These are phyloP conservation scores for Capreolus pygargus DNA, from an alignment of 2,113 vertebrate species.

Conservation along the genomic window DNA sequence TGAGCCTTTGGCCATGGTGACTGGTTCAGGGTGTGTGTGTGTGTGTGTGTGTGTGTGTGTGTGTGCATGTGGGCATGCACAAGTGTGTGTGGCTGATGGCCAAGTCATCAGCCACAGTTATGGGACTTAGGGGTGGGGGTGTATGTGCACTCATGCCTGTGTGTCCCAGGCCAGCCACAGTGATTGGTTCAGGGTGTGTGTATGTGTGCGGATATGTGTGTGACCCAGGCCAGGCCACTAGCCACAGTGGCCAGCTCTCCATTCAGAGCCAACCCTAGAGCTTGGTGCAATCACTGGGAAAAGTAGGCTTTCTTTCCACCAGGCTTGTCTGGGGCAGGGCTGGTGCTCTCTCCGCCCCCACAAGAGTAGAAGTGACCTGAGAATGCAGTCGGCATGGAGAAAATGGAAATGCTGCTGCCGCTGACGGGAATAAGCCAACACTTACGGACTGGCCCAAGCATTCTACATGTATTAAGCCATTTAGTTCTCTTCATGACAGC, in stretches of 20 bases:
- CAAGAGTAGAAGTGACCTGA: not conserved
- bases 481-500: not conserved
- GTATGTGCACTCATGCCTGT: fast-evolving
- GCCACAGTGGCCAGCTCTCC: not conserved
- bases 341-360: not conserved
- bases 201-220: not conserved
- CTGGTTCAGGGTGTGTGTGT: not conserved
- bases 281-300: not conserved
- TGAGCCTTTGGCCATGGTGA: not conserved
- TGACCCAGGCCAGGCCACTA: not conserved
- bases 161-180: not conserved
- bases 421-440: not conserved
- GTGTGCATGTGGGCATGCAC: not conserved
- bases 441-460: not conserved
- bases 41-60: too few relatives aligned
- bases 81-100: not conserved
- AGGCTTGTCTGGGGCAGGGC: too few relatives aligned
- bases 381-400: not conserved
- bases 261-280: not conserved
- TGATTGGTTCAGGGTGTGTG: not conserved
- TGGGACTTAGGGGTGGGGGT: not conserved
- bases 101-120: not conserved
- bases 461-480: not conserved
- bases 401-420: not conserved
- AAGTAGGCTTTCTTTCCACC: not conserved